These are phyloP conservation scores for Drosophila ficusphila DNA, from an alignment of 1,140 invertebrate genomes.

Conservation along the genomic window DNA sequence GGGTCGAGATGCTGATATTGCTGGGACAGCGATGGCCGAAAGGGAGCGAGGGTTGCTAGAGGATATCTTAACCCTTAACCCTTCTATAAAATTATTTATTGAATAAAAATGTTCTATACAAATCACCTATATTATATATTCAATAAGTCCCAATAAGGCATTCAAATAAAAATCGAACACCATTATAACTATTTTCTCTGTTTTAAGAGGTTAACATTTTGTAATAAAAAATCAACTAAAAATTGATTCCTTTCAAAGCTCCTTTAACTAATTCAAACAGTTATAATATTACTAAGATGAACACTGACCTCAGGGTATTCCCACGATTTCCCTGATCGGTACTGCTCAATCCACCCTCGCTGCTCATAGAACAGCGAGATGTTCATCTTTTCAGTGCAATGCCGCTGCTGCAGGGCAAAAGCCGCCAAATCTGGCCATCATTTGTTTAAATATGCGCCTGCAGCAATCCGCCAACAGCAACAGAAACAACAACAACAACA, in stretches of 20 bases:
- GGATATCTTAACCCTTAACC: neutral
- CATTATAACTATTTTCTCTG: no score
- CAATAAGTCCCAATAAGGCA: no score
- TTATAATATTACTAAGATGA: no score
- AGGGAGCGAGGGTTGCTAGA: slow-evolving; percentile 1
- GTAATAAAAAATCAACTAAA: no score
- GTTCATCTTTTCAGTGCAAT: slow-evolving; percentile 57
- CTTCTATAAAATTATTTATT: no score
- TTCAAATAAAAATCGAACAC: no score
- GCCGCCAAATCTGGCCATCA: slow-evolving; percentile 82
- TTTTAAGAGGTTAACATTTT: no score
- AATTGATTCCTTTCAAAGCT: no score
- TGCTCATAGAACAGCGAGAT: slow-evolving; percentile 62
- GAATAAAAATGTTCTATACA: no score
- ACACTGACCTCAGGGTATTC: neutral
- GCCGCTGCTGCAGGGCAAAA: slow-evolving; percentile 42
- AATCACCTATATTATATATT: no score
- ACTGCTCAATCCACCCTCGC: slow-evolving; percentile 3
- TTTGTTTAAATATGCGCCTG: slow-evolving; percentile 84
- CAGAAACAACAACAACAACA: slow-evolving; percentile 22
- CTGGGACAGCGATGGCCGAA: slow-evolving; percentile 16
- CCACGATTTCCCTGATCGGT: neutral
- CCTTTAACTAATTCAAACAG: no score
- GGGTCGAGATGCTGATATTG: slow-evolving; percentile 21
- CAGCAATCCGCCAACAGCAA: slow-evolving; percentile 56